phyloP scores from a whole-genome alignment of 2,888 invertebrate genomes.

The Willowsia nigromaculata region DNA sequence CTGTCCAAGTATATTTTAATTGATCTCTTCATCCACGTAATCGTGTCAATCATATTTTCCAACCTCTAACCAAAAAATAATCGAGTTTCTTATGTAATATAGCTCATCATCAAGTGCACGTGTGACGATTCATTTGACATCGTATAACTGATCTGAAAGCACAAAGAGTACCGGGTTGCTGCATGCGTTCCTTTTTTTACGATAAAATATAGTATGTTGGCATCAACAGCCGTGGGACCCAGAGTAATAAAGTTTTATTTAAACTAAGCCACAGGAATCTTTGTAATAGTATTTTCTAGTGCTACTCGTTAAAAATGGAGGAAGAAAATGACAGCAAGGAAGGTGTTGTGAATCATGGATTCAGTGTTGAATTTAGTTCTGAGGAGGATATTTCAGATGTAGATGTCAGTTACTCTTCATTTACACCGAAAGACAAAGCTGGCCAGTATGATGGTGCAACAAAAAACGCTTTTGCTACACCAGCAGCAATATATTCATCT shows the following conservation, averaged over 20 bases:
- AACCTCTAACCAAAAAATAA: too few species aligned
- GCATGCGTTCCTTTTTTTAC: too few species aligned
- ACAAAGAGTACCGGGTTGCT: too few species aligned
- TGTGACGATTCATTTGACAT: too few species aligned
- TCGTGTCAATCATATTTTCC: too few species aligned
- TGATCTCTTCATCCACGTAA: too few species aligned
- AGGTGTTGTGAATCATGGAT: slow-evolving; percentile 11
- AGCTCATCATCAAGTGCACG: too few species aligned
- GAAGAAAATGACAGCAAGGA: neutral
- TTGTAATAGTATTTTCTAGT: neutral
- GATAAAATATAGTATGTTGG: too few species aligned
- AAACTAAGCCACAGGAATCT: neutral
- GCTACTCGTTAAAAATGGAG: neutral
- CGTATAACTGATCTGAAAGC: too few species aligned
- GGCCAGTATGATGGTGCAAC: neutral
- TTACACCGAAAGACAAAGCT: neutral
- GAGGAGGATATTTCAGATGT: slow-evolving; percentile 4
- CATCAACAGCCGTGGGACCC: too few species aligned
- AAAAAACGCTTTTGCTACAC: neutral
- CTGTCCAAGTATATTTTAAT: too few species aligned
- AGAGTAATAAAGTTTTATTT: neutral
- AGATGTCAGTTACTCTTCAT: neutral
- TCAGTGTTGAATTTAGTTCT: slow-evolving; percentile 10
- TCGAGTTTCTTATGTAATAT: too few species aligned
- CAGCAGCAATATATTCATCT: neutral